Conservation (phyloP, 30 jellyfish, hydroid and myxozoan genomes). For the Cassiopea xamachana region DNA sequence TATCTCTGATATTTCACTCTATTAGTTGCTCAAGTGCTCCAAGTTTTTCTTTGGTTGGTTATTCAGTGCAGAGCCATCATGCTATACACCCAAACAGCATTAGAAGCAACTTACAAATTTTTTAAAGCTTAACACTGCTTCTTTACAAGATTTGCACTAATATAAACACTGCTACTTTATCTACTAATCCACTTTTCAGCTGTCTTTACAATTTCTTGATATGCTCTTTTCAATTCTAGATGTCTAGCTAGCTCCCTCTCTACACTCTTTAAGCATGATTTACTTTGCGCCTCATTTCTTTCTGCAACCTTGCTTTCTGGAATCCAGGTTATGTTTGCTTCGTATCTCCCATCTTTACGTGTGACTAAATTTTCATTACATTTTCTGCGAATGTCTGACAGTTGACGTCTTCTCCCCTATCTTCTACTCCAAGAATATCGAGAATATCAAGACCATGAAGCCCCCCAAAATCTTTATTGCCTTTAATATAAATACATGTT, state of each 20-base stretch:
- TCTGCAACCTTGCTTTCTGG: slow-evolving; percentile 67
- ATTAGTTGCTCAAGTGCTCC: slow-evolving; percentile 8
- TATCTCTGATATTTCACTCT: neutral
- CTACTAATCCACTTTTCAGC: slow-evolving; percentile 42
- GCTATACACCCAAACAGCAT: slow-evolving; percentile 59
- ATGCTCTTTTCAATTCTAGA: slow-evolving; percentile 37
- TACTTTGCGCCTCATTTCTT: slow-evolving; percentile 66
- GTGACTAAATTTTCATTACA: slow-evolving; percentile 11
- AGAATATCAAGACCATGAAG: slow-evolving; percentile 3
- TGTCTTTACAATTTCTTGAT: slow-evolving; percentile 54
- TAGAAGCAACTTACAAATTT: neutral
- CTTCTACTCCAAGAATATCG: slow-evolving; percentile 6
- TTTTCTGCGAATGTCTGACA: slow-evolving; percentile 30
- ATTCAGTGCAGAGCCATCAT: slow-evolving; percentile 66
- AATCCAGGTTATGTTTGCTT: slow-evolving; percentile 64
- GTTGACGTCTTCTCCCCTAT: slow-evolving; percentile 48
- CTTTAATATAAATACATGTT: slow-evolving; percentile 38
- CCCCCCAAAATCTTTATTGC: slow-evolving; percentile 14
- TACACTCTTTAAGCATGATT: slow-evolving; percentile 43
- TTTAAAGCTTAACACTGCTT: slow-evolving; percentile 48
- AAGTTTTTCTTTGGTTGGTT: slow-evolving; percentile 41
- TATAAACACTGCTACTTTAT: slow-evolving; percentile 38
- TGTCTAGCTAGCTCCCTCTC: slow-evolving; percentile 40
- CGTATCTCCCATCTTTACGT: slow-evolving; percentile 68
- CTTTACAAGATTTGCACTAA: slow-evolving; percentile 36